Conservation (phyloP, 2,113 vertebrate species). For the Albula glossodonta region DNA sequence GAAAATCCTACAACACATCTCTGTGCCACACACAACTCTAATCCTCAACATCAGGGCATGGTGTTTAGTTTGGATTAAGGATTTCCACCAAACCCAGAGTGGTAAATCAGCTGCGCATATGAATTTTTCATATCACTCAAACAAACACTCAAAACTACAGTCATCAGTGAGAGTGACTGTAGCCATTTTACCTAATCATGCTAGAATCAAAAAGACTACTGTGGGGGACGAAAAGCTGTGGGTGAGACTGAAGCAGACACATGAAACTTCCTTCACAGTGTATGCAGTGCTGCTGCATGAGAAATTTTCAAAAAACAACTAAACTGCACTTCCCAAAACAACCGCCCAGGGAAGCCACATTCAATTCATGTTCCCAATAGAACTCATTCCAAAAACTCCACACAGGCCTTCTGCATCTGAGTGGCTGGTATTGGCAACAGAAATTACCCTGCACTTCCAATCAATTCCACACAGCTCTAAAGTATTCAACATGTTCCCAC, state of each 20-base stretch:
- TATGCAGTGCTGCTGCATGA: too few relatives aligned
- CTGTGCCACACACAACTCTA: not conserved
- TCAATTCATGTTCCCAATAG: too few relatives aligned
- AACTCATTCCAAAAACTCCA: too few relatives aligned
- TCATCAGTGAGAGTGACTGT: not conserved
- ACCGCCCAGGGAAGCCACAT: too few relatives aligned
- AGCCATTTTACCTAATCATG: slow-evolving; percentile 4
- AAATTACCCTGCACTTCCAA: not conserved
- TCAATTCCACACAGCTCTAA: not conserved
- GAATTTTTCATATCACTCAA: slow-evolving; percentile 25
- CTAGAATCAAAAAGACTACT: not conserved
- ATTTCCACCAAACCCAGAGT: not conserved
- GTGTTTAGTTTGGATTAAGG: slow-evolving; percentile 30
- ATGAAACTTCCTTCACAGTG: too few relatives aligned
- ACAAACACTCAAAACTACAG: slow-evolving; percentile 10
- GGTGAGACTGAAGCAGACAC: too few relatives aligned
- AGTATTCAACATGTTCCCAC: not conserved
- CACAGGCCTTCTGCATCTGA: too few relatives aligned
- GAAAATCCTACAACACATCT: not conserved
- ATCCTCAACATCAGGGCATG: slow-evolving; percentile 25
- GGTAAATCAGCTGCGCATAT: not conserved
- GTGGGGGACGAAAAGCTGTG: too few relatives aligned
- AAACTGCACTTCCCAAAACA: too few relatives aligned
- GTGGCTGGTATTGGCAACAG: not conserved
- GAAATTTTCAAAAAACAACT: too few relatives aligned